These are phyloP conservation scores for Latrodectus geometricus DNA, from an alignment of 1,140 invertebrate species.

Conservation along the genomic window DNA sequence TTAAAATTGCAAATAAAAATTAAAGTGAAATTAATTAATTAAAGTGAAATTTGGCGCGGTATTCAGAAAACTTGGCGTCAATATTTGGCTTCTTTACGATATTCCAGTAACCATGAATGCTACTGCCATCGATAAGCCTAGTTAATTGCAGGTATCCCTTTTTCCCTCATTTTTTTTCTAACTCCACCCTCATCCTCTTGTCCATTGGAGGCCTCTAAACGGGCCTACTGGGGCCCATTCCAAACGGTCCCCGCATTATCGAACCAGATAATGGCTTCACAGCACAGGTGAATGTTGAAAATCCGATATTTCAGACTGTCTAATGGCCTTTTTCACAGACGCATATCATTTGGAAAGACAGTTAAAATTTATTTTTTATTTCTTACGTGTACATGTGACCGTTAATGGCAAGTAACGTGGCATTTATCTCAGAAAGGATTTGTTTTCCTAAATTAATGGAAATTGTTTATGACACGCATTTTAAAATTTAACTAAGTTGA, in stretches of 20 bases:
- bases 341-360: constrained; percentile 52
- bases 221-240: constrained; percentile 47
- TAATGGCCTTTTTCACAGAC: constrained; percentile 33
- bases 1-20: no score
- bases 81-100: background rate
- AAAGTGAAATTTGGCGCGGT: background rate
- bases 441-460: no score
- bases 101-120: constrained; percentile 15
- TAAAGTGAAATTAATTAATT: no score
- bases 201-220: constrained; percentile 53
- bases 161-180: constrained; percentile 29
- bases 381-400: constrained; percentile 16
- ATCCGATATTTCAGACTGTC: constrained; percentile 43
- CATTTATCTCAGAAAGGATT: no score
- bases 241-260: constrained; percentile 46
- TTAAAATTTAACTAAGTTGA: no score
- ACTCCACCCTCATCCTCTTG: constrained; percentile 37
- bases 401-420: constrained; percentile 1
- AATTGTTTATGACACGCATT: no score
- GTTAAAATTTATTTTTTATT: constrained; percentile 12
- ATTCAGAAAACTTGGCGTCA: constrained; percentile 2
- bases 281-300: constrained; percentile 41
- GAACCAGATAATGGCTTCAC: constrained; percentile 39
- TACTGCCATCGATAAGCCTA: constrained; percentile 53
- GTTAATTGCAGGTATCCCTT: constrained; percentile 57